Percentiles rank a stretch among this genome's conserved stretches.
Conservation (phyloP, 2,797 vertebrate species). For the Columba guinea region DNA sequence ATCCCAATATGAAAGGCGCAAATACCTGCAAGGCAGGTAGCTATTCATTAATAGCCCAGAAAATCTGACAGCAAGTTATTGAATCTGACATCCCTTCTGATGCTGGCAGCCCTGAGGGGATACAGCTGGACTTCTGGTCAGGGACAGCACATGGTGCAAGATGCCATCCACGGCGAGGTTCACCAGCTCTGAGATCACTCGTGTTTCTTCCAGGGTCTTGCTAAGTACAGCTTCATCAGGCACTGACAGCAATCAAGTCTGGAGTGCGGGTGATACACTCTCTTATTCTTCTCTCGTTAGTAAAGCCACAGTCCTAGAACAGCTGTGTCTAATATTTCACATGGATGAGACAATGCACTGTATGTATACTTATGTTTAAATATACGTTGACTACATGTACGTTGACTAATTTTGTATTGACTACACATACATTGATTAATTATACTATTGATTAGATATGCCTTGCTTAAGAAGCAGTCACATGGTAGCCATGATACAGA, state of each 20-base stretch:
- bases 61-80: background rate
- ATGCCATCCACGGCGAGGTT: background rate
- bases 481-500: background rate
- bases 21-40: background rate
- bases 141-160: rapidly evolving
- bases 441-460: background rate
- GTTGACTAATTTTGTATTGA: background rate
- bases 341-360: background rate
- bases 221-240: background rate
- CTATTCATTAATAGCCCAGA: background rate
- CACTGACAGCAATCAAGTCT: background rate
- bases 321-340: background rate
- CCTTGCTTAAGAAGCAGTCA: background rate
- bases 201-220: background rate
- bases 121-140: background rate
- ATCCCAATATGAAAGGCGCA: background rate
- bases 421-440: background rate
- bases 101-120: background rate
- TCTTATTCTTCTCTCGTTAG: background rate
- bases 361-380: background rate
- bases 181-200: background rate
- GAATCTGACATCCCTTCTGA: rapidly evolving
- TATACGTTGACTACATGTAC: background rate
- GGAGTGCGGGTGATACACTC: background rate
- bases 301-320: background rate